Evolutionary conservation across 2,113 vertebrate genomes (phyloP), one percentile per base, ranked within the genome.

Genomic region (Alouatta palliata): DNA sequence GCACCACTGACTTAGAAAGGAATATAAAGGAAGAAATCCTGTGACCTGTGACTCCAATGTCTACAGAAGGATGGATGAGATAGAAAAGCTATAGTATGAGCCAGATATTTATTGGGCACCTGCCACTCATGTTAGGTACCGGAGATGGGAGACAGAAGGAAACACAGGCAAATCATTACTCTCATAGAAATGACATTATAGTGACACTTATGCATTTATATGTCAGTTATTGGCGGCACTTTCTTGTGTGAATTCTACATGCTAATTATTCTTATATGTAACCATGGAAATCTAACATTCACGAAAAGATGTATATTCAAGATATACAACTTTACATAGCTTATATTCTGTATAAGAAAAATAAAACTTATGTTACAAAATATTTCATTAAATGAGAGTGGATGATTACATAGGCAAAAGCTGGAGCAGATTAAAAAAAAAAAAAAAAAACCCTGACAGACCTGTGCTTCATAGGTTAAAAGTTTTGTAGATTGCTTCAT

Each of bases 261-360:
- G 84, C 6, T 90, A 92, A 87, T 76, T 90, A 17, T 92, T 96
- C 70, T 90, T 71, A 32, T 40, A 92, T 47, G 68, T 90, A 95
- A 89, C 56, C 90, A 90, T 23, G 23, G 68, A 91, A 87, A 90
- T 96, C 43, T 54, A 81, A 27, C 79, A 90, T 80, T 83, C 89
- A 70, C 49, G 87, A 93, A 94, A 90, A 16, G 8, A 30, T 58
- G 47, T 30, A 8, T 35, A 45, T 92, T 32, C 40, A 94, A 94
- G n/a, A 54, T 56, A 90, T 0, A 82, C 43, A 89, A 82, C 37
- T 96, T 68, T 85, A 30, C 17, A 79, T 79, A 89, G 32, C 73
- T 45, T 30, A 91, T 43, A 58, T 94, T 84, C 73, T 40, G 6
- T 35, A 40, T 45, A n/a, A 75, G n/a, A 82, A 61, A 96, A 95